Conservation (phyloP, 2,113 vertebrate species). For the Hemicordylus capensis region DNA sequence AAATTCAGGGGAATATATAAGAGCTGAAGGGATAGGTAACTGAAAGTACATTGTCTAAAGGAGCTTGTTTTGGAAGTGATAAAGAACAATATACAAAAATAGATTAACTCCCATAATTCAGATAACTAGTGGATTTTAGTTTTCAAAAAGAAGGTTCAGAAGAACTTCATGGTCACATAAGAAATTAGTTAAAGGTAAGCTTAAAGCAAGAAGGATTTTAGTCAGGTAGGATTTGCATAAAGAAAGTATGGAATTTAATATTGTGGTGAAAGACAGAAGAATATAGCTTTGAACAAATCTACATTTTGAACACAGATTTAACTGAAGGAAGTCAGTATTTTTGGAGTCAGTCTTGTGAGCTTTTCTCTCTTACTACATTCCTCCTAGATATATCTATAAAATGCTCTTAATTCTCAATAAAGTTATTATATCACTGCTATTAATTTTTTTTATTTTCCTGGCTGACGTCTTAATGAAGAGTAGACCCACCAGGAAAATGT, state of each 20-base stretch:
- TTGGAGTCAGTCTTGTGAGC: no score
- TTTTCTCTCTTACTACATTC: background rate
- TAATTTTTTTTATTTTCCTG: no score
- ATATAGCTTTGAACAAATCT: accelerated
- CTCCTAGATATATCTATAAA: background rate
- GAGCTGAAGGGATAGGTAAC: background rate
- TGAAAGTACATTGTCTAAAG: background rate
- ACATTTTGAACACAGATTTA: background rate
- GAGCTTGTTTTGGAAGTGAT: background rate
- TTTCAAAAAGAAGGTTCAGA: slow-evolving; percentile 31
- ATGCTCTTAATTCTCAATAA: background rate
- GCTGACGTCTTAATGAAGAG: no score
- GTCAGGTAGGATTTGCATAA: background rate
- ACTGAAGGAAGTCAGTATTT: background rate
- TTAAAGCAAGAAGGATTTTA: background rate
- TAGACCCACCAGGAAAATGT: no score
- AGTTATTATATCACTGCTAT: no score
- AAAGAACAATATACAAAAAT: slow-evolving; percentile 46
- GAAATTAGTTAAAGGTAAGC: background rate
- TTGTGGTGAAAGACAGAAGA: background rate
- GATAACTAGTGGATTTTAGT: slow-evolving; percentile 64
- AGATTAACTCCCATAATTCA: slow-evolving; percentile 15
- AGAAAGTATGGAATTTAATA: background rate
- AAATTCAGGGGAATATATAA: background rate
- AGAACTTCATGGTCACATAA: background rate